phyloP scores from a whole-genome alignment of 2,888 invertebrate genomes.

The Netelia virgata region DNA sequence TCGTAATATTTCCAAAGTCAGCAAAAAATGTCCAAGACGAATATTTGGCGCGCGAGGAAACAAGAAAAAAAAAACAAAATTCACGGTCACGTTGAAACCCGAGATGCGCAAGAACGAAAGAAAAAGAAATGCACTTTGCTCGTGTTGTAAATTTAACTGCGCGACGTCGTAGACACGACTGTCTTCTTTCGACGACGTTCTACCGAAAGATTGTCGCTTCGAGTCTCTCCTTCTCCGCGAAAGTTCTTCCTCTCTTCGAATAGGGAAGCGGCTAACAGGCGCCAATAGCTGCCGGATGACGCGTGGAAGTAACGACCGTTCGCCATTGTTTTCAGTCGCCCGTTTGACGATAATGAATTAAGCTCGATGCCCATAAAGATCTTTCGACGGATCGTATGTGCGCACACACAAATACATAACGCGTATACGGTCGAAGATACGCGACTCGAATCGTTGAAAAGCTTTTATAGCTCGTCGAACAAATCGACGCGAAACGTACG shows the following conservation, averaged over 20 bases:
- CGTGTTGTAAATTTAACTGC: conserved; percentile 42
- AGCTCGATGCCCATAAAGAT: conserved; percentile 79
- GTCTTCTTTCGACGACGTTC: conserved; percentile 27
- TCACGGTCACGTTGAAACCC: too few relatives aligned
- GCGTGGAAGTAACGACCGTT: conserved; percentile 65
- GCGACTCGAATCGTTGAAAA: conserved; percentile 49
- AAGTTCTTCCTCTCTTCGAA: conserved; percentile 35
- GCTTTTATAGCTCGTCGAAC: neutral
- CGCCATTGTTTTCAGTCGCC: conserved; percentile 76
- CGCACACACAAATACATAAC: neutral
- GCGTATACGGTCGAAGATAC: conserved; percentile 24
- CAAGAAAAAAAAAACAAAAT: neutral
- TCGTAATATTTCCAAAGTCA: neutral
- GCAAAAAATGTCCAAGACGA: neutral
- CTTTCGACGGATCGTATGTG: conserved; percentile 23
- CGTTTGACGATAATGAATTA: conserved; percentile 77
- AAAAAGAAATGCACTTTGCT: neutral
- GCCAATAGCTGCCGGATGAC: conserved; percentile 62
- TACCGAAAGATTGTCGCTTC: conserved; percentile 31
- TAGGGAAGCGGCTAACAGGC: conserved; percentile 26
- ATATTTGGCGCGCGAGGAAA: neutral
- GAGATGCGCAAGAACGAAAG: neutral
- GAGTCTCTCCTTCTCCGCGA: conserved; percentile 29
- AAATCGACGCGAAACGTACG: conserved; percentile 19
- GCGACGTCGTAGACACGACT: conserved; percentile 58